Conservation (phyloP, 2,797 vertebrate species). For the Mus minutoides region DNA sequence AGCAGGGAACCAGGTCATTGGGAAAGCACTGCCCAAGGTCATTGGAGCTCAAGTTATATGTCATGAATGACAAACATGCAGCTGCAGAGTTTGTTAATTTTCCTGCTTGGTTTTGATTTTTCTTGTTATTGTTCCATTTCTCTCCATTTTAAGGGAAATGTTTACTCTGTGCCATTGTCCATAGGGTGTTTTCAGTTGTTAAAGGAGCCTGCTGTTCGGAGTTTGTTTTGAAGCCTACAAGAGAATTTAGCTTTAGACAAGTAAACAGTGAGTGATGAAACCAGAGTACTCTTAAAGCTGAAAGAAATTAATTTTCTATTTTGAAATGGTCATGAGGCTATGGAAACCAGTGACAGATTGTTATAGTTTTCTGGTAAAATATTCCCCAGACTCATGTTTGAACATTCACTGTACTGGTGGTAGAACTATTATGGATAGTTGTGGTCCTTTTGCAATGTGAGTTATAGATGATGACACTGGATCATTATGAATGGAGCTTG, state of each 20-base stretch:
- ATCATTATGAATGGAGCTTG: too few species aligned
- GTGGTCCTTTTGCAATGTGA: background rate
- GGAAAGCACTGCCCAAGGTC: background rate
- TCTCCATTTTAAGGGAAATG: background rate
- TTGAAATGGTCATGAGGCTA: background rate
- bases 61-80: background rate
- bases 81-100: background rate
- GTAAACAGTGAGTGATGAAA: background rate
- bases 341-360: background rate
- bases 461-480: background rate
- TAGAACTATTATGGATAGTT: background rate
- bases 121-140: background rate
- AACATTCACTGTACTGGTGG: too few species aligned
- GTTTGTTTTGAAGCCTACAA: background rate
- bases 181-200: background rate
- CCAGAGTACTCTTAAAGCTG: background rate
- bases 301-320: background rate
- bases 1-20: background rate
- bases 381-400: background rate
- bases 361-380: background rate
- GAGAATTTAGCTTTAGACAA: background rate
- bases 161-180: background rate
- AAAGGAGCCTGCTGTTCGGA: background rate
- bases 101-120: background rate
- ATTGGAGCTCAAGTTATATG: background rate